Evolutionary conservation across 2,888 invertebrate species (phyloP), one percentile per base, ranked within the genome.

Genomic region (Drosophila suboccidentalis): DNA sequence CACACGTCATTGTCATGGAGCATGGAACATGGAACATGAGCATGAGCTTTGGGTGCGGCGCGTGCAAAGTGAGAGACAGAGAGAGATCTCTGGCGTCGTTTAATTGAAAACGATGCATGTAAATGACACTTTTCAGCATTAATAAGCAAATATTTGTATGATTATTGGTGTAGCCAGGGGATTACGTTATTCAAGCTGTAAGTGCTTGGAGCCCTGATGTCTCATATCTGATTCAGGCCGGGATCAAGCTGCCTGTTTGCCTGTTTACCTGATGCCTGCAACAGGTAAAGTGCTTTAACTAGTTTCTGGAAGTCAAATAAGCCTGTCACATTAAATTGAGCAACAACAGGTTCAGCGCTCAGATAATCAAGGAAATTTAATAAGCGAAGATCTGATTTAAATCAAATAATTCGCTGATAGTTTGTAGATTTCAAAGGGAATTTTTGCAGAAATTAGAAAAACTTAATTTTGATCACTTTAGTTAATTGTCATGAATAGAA

Each of bases 81-180:
- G 5, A 26, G 70, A 72, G 47, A 58, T 70, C 60, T 65, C 43
- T 29, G 39, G 89, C 86, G 86, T 87, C 89, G 87, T 87, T 87
- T 87, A 87, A 87, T 87, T 87, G 86, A 87, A 87, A 87, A 87
- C 89, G 86, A 89, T 87, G 87, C 89, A 89, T 89, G 88, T 89
- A 90, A 89, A 87, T 90, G 90, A 85, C 90, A 89, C 90, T 89
- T 89, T 89, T 89, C 90, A 90, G 89, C 90, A 89, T 87, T 87
- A 87, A 87, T 87, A 89, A 87, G 87, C 86, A 89, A 89, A 89
- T 87, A 87, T 89, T 87, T 89, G 90, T 87, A 79, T 77, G 87
- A 84, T 87, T 87, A 87, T 87, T 89, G 80, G 76, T 80, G 86
- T 76, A 72, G 87, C 65, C 44, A 65, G 61, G 73, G 86, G 87